Evolutionary conservation across 1,140 invertebrate species (phyloP).

Genomic region (Hyphantria cunea): DNA sequence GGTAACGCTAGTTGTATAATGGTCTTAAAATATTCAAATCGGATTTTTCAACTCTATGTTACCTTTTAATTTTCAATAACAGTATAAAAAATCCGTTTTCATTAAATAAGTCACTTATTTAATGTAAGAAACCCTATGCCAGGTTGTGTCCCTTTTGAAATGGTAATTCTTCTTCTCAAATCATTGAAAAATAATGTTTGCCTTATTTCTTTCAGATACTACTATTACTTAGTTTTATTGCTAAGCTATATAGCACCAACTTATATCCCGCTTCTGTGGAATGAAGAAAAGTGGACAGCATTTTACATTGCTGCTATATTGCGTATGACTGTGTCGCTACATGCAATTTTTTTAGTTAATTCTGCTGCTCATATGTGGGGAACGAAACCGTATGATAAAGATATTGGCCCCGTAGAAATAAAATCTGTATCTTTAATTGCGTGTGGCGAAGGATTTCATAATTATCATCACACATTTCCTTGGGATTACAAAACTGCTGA

Average conservation of each 20-base stretch:
- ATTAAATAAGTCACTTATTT: too few relatives aligned
- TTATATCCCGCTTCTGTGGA: constrained; percentile 87
- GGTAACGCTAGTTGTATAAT: too few relatives aligned
- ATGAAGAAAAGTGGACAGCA: constrained; percentile 83
- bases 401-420: constrained; percentile 85
- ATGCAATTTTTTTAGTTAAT: constrained; percentile 90
- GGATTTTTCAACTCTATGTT: too few relatives aligned
- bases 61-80: too few relatives aligned
- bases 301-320: constrained; percentile 84
- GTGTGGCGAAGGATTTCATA: constrained; percentile 86
- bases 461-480: too few relatives aligned
- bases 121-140: too few relatives aligned
- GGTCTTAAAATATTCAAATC: too few relatives aligned
- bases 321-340: constrained; percentile 85
- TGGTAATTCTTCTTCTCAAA: too few relatives aligned
- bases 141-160: too few relatives aligned
- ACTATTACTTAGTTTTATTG: constrained; percentile 85
- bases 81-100: too few relatives aligned
- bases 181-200: not conserved
- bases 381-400: constrained; percentile 87
- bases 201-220: constrained; percentile 83
- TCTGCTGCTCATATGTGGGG: constrained; percentile 89
- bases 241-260: constrained; percentile 88
- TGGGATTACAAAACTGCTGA: too few relatives aligned
- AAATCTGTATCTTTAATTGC: constrained; percentile 82